Base-by-base conservation (phyloP, 2,888 invertebrate species). In the Leucania comma region DNA sequence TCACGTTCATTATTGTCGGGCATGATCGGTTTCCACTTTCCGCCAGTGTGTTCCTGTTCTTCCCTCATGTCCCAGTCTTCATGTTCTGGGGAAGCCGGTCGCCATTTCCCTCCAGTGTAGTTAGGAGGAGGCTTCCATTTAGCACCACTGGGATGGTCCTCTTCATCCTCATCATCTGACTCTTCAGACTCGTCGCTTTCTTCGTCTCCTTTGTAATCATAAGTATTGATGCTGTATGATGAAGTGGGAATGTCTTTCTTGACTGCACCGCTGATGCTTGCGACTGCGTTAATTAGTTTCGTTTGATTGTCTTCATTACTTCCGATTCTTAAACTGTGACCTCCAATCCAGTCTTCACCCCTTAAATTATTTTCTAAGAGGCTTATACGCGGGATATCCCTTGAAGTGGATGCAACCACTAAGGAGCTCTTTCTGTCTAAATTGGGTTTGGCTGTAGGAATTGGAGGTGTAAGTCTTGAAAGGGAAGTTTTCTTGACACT, bases 61-160 rank as follows among this genome's bases (percentile, higher is more conserved):
- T 96, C 84, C 20, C 86, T 90, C 42, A 91, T 86, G 67, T 96
- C 96, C 97, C 97, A 97, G 22, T 96, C 96, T 75, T 96, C 96
- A 38, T 95, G 92, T 42, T 95, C 95, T 9, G 96, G 95, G 1
- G 95, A 95, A 0, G 90, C 94, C 5, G 95, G 95, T 17, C 92
- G 88, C 96, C 96, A 96, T 84, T 95, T 95, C 0, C 96, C 96
- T 56, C 95, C 96, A 2, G 95, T 96, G 42, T 96, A 94, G 78
- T 95, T 92, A 3, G 92, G 91, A 86, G 90, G 97, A 1, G 98
- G 98, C 86, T 97, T 97, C 98, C 98, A 98, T 90, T 98, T 98
- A 2, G 97, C 97, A 0, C 97, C 97, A 6, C 97, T 97, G 74
- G 86, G 80, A 51, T 89, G 90, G 46, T 95, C 95, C 58, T 96